Percentiles rank a stretch among this genome's conserved stretches.
Evolutionary conservation across 2,888 invertebrate species (phyloP).

Genomic region (Phyllotreta striolata): DNA sequence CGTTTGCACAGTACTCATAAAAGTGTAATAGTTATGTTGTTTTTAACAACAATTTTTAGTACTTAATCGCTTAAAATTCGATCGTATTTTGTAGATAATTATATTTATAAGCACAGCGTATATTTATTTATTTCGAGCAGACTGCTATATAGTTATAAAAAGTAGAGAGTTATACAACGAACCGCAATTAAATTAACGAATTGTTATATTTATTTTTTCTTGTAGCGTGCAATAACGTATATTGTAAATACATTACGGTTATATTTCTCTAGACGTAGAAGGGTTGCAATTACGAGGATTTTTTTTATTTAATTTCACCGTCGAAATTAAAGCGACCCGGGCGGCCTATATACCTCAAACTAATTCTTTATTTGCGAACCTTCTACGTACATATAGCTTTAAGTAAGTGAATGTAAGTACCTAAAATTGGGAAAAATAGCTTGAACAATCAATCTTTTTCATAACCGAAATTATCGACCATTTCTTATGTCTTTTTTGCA

Average conservation of each 20-base stretch:
- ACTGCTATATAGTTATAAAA: conserved; percentile 13
- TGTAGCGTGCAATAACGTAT: conserved; percentile 9
- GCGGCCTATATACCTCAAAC: conserved; percentile 1
- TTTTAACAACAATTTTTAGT: too few relatives aligned
- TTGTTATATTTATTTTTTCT: not conserved
- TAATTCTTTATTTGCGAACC: not conserved
- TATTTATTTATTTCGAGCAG: conserved; percentile 20
- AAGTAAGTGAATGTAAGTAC: conserved; percentile 24
- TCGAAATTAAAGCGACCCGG: not conserved
- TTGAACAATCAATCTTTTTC: conserved; percentile 30
- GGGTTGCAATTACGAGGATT: not conserved
- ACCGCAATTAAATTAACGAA: conserved; percentile 11
- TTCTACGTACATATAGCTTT: conserved; percentile 13
- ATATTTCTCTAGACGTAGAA: not conserved
- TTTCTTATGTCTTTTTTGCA: conserved; percentile 30
- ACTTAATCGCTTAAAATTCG: not conserved
- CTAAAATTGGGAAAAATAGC: conserved; percentile 28
- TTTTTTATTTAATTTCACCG: not conserved
- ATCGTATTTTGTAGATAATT: conserved; percentile 20
- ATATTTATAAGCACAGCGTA: conserved; percentile 14
- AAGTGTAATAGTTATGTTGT: too few relatives aligned
- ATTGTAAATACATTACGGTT: conserved; percentile 9
- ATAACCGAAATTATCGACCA: conserved; percentile 26
- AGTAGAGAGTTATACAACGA: conserved; percentile 16
- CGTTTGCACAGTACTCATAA: too few relatives aligned